Percentiles rank a stretch among this genome's conserved stretches.
Evolutionary conservation across 2,113 vertebrate genomes (phyloP).

Genomic region (Prolemur simus): DNA sequence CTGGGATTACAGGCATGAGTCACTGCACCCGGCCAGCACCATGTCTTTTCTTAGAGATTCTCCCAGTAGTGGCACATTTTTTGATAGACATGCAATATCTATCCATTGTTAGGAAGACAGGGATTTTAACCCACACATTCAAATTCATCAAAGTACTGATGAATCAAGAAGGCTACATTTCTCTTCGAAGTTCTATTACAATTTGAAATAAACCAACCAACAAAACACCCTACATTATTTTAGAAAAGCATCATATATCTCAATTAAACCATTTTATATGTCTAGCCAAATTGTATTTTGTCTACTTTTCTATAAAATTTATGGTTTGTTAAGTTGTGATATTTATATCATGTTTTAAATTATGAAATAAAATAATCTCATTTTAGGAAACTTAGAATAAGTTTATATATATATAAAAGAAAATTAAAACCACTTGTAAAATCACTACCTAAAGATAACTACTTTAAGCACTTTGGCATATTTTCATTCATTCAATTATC

Average conservation of each 20-base stretch:
- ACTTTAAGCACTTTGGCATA: background rate
- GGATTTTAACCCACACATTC: background rate
- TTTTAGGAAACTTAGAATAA: background rate
- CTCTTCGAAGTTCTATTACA: background rate
- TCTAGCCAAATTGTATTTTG: background rate
- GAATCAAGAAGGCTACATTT: background rate
- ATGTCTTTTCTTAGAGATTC: background rate
- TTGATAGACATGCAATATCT: background rate
- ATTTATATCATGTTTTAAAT: background rate
- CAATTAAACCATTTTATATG: background rate
- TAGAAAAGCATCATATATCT: background rate
- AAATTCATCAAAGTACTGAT: background rate
- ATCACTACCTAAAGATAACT: background rate
- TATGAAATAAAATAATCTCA: background rate
- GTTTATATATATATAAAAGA: background rate
- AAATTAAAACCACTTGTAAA: background rate
- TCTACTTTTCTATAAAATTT: background rate
- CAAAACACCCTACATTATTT: background rate
- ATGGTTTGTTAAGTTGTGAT: background rate
- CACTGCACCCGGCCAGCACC: no score
- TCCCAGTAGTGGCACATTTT: background rate
- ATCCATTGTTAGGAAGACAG: background rate
- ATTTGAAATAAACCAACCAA: constrained; percentile 21
- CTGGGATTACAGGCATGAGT: no score
- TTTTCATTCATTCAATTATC: background rate